phyloP scores from a whole-genome alignment of 2,113 vertebrate genomes.

The Cyanoliseus patagonus region DNA sequence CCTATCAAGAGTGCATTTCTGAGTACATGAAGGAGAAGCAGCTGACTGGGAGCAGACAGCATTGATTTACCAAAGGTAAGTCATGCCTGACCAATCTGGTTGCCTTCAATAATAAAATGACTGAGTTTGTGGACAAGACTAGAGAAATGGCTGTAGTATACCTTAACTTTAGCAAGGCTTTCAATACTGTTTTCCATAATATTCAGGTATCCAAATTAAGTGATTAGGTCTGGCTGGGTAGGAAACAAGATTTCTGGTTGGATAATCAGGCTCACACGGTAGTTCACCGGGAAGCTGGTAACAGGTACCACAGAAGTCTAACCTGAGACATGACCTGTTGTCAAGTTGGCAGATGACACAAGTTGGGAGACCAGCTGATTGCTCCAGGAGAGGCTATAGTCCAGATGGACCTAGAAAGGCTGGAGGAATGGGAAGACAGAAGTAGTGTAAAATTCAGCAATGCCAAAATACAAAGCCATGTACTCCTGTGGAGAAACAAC shows the following conservation, averaged over 20 bases:
- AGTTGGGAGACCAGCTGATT: rapidly evolving
- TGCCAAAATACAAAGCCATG: background rate
- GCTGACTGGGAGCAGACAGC: background rate
- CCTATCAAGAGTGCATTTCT: background rate
- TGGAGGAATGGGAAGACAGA: background rate
- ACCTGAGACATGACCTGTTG: background rate
- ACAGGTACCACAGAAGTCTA: background rate
- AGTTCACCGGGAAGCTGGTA: background rate
- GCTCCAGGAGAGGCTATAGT: background rate
- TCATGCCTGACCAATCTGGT: background rate
- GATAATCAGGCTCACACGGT: background rate
- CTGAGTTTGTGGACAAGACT: background rate
- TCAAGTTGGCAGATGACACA: background rate
- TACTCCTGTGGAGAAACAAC: background rate
- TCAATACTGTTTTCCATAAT: background rate
- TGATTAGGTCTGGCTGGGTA: background rate
- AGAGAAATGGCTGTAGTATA: background rate
- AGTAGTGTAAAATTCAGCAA: background rate
- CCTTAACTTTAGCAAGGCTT: background rate
- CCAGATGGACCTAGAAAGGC: background rate
- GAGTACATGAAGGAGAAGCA: background rate
- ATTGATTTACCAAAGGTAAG: background rate
- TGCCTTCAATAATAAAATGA: background rate
- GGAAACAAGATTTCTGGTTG: background rate
- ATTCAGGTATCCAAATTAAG: background rate